phyloP scores from a whole-genome alignment of 2,113 vertebrate species.

The Theristicus caerulescens region DNA sequence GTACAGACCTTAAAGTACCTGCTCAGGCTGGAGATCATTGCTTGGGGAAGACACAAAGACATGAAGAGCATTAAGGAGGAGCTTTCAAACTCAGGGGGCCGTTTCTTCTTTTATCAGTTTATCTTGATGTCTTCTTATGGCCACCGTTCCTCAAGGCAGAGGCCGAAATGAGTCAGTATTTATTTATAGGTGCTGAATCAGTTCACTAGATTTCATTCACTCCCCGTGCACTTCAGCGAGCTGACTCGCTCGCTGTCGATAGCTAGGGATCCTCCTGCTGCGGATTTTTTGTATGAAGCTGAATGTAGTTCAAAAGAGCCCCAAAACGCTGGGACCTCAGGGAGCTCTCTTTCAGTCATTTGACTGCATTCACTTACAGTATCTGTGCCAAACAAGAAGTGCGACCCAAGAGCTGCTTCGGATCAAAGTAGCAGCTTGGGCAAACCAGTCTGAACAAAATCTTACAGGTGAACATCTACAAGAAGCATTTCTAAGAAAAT shows the following conservation, averaged over 20 bases:
- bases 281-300: not conserved
- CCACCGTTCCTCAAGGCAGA: not conserved
- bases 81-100: not conserved
- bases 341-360: not conserved
- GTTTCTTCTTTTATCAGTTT: not conserved
- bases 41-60: accelerated
- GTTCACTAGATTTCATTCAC: not conserved
- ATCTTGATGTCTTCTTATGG: not conserved
- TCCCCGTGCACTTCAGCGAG: accelerated
- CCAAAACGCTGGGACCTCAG: not conserved
- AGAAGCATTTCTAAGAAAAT: not conserved
- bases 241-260: not conserved
- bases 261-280: not conserved
- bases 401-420: not conserved
- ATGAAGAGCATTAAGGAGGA: accelerated
- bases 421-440: not conserved
- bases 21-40: accelerated
- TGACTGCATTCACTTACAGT: not conserved
- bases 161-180: not conserved
- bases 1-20: accelerated
- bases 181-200: not conserved
- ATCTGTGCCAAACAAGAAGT: not conserved
- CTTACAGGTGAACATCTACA: not conserved
- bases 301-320: not conserved
- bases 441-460: not conserved